These are phyloP conservation scores for Adoxophyes honmai DNA, from an alignment of 1,140 invertebrate species.

Conservation along the genomic window DNA sequence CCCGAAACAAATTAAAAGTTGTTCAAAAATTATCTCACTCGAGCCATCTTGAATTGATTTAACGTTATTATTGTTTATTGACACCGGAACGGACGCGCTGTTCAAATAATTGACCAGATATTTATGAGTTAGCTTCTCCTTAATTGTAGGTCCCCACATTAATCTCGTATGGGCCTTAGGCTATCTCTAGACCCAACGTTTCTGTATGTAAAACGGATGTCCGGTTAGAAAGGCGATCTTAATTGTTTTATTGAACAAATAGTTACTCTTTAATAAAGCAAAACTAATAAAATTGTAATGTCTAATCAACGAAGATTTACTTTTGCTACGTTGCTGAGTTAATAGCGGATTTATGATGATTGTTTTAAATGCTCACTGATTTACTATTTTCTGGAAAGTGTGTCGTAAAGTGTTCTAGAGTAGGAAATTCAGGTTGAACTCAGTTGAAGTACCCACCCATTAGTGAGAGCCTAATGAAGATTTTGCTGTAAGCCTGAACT, in stretches of 20 bases:
- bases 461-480: too few relatives aligned
- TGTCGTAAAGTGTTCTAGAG: too few relatives aligned
- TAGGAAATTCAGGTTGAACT: too few relatives aligned
- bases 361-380: not conserved
- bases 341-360: not conserved
- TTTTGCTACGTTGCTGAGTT: not conserved
- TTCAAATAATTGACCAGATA: conserved; percentile 4
- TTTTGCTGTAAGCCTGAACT: too few relatives aligned
- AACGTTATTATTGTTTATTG: conserved; percentile 12
- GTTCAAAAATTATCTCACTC: not conserved
- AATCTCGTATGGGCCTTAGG: conserved; percentile 27
- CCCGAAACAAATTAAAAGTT: conserved; percentile 9
- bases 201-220: conserved; percentile 32
- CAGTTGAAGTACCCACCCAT: too few relatives aligned
- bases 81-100: conserved; percentile 9
- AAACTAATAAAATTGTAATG: conserved; percentile 1
- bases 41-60: conserved; percentile 4
- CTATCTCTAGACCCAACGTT: conserved; percentile 26
- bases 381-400: too few relatives aligned
- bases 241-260: conserved; percentile 38
- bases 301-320: not conserved
- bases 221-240: conserved; percentile 32
- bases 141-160: conserved; percentile 20
- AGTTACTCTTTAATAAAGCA: conserved; percentile 5
- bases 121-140: conserved; percentile 12